These are phyloP conservation scores for Leptonema lineaticorne DNA, from an alignment of 1,140 invertebrate genomes.

Conservation along the genomic window DNA sequence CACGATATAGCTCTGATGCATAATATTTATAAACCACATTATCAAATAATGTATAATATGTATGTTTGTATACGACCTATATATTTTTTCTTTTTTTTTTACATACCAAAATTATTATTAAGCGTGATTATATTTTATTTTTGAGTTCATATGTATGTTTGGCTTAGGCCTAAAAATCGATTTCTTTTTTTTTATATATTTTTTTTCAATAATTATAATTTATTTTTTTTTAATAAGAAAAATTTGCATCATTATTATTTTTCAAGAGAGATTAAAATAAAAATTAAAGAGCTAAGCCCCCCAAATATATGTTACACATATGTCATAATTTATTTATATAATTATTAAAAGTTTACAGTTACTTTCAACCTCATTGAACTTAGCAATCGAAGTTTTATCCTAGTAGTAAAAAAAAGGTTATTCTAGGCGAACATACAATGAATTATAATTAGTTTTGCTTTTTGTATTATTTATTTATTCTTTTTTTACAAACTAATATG, in stretches of 20 bases:
- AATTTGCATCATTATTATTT: background rate
- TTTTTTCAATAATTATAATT: background rate
- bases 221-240: background rate
- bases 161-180: background rate
- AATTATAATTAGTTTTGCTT: no score
- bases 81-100: background rate
- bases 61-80: background rate
- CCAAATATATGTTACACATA: background rate
- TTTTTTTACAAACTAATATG: slow-evolving; percentile 18
- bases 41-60: slow-evolving; percentile 9
- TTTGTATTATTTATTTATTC: no score
- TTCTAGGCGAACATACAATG: background rate
- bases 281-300: slow-evolving; percentile 11
- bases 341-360: slow-evolving; percentile 9
- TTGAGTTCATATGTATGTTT: background rate
- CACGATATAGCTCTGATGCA: slow-evolving; percentile 35
- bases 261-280: background rate
- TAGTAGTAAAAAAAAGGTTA: slow-evolving; percentile 18
- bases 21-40: slow-evolving; percentile 13
- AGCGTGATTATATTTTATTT: slow-evolving; percentile 32
- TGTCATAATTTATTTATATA: no score
- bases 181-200: background rate
- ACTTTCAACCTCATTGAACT: slow-evolving; percentile 23
- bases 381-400: background rate
- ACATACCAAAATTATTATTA: slow-evolving; percentile 31